These are phyloP conservation scores for Carettochelys insculpta DNA, from an alignment of 2,113 vertebrate genomes.

Conservation along the genomic window DNA sequence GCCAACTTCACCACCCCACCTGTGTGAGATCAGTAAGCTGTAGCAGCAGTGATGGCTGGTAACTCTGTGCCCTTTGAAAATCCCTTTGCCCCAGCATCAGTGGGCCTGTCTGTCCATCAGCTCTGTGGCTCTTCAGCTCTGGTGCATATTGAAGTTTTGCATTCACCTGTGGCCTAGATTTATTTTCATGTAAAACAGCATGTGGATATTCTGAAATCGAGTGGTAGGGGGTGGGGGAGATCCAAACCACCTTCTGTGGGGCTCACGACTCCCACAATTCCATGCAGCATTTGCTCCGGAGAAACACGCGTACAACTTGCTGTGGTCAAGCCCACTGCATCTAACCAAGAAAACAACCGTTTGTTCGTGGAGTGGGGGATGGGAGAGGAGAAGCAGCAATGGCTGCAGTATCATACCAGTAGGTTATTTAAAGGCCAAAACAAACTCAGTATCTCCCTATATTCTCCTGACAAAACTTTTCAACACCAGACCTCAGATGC, in stretches of 20 bases:
- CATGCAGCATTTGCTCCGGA: background rate
- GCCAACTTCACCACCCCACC: no score
- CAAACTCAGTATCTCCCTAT: conserved; percentile 15
- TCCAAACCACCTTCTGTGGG: background rate
- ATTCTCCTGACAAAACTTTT: background rate
- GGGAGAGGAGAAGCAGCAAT: background rate
- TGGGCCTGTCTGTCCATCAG: no score
- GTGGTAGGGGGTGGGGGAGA: background rate
- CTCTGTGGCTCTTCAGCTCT: background rate
- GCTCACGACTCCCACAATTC: background rate
- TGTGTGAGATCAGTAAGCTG: no score
- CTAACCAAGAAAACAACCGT: background rate
- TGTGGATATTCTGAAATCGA: background rate
- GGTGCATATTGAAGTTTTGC: background rate
- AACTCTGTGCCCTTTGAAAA: no score
- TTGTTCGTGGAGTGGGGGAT: background rate
- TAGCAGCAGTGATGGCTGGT: no score
- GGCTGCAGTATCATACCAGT: background rate
- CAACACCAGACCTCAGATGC: background rate
- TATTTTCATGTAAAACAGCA: background rate
- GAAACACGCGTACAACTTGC: no score
- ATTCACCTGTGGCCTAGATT: background rate
- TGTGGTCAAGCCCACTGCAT: background rate
- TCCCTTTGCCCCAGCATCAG: no score
- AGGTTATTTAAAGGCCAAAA: conserved; percentile 4